Base-by-base conservation (phyloP, 1,140 invertebrate genomes). In the Ceratosolen fusciceps region DNA sequence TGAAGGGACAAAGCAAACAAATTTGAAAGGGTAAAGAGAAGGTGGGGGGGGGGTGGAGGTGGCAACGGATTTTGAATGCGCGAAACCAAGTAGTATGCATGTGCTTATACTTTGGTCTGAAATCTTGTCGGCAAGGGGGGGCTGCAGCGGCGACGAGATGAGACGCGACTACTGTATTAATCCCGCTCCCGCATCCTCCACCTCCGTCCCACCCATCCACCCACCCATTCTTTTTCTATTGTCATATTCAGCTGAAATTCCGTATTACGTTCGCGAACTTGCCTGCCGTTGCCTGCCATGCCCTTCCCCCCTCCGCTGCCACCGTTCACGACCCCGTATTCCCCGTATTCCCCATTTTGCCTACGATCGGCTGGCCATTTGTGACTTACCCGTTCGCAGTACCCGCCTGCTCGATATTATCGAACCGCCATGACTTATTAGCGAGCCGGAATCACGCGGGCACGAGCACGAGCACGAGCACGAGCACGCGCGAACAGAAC, bases 111-210 rank as follows among this genome's bases (percentile, higher is more conserved):
- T 43, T 81, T 56, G 65, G 73, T 81, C 80, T 56, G 70, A 79
- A 82, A 83, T 82, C 81, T 83, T 80, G 83, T 81, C 80, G 81
- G 76, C 80, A 80, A 81, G 56, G 70, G n/a, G n/a, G n/a, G n/a
- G n/a, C n/a, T 24, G 34, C 70, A 71, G 72, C 67, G 76, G 70
- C 72, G 82, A 58, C 79, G 77, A 70, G 79, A 80, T 71, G 58
- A 79, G 56, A 80, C 78, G 70, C 54, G 70, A 82, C 71, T 80
- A 74, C 78, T 80, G 81, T 79, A 83, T 77, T 62, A 76, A 56
- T 68, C 77, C 34, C 21, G 1, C 19, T 31, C 24, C 62, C 56
- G 1, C 62, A 19, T 14, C 21, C 62, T 34, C 62, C n/a, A n/a
- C n/a, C n/a, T n/a, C n/a, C n/a, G n/a, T n/a, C n/a, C n/a, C n/a